phyloP scores from a whole-genome alignment of 2,888 invertebrate species.

The Catonia carolina region DNA sequence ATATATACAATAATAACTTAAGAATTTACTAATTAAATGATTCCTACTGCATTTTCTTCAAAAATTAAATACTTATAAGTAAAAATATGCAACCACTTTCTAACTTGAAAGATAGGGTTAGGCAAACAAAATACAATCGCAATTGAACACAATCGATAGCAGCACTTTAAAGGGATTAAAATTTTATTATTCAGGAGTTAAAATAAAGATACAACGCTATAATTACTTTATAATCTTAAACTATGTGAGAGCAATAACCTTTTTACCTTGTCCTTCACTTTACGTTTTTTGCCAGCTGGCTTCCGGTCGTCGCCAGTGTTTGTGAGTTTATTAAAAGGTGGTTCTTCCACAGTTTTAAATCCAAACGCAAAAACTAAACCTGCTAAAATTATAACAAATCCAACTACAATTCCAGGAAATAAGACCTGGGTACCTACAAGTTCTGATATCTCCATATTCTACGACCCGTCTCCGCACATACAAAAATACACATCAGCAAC shows the following conservation, averaged over 20 bases:
- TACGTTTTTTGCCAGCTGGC: constrained; percentile 57
- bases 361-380: constrained; percentile 70
- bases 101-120: too few species aligned
- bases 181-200: too few species aligned
- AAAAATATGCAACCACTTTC: too few species aligned
- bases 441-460: constrained; percentile 24
- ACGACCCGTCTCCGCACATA: not conserved
- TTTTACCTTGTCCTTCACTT: constrained; percentile 38
- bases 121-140: too few species aligned
- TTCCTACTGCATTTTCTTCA: too few species aligned
- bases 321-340: constrained; percentile 67
- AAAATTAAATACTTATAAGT: too few species aligned
- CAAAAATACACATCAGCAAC: not conserved
- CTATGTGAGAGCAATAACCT: constrained; percentile 10
- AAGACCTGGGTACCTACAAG: constrained; percentile 47
- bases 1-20: too few species aligned
- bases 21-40: too few species aligned
- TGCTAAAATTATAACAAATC: constrained; percentile 62
- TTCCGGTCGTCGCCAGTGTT: constrained; percentile 55
- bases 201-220: not conserved
- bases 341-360: constrained; percentile 72
- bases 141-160: too few species aligned
- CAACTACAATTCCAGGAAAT: constrained; percentile 51
- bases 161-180: too few species aligned
- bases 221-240: constrained; percentile 12